Evolutionary conservation across 2,113 vertebrate species (phyloP).

Genomic region (Ramphastos sulfuratus): DNA sequence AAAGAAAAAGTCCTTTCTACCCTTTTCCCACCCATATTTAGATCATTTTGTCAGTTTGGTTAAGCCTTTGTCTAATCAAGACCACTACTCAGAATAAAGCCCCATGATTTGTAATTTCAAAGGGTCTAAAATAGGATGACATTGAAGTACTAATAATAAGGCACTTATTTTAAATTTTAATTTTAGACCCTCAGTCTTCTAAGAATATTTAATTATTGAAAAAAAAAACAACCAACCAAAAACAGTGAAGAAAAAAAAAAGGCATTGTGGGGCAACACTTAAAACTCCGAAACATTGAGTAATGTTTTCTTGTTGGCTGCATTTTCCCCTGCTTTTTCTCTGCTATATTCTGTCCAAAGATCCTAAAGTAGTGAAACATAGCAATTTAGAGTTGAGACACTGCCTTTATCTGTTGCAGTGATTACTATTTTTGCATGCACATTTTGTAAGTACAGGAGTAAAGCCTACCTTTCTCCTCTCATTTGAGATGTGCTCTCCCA

Average conservation of each 20-base stretch:
- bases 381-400: background rate
- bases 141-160: background rate
- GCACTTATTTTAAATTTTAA: background rate
- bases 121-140: background rate
- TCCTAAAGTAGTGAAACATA: background rate
- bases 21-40: accelerated
- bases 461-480: background rate
- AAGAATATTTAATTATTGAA: background rate
- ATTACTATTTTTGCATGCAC: background rate
- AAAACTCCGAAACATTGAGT: background rate
- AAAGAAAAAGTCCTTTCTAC: background rate
- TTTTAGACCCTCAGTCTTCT: background rate
- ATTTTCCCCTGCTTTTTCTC: background rate
- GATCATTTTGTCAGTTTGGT: background rate
- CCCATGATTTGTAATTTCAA: background rate
- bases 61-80: background rate
- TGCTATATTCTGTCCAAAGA: background rate
- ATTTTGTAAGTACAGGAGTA: background rate
- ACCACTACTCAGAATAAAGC: background rate
- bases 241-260: background rate
- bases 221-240: background rate
- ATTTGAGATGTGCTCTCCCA: background rate
- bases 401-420: background rate
- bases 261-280: accelerated
- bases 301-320: background rate